Percentiles rank a stretch among this genome's conserved stretches.
Conservation (phyloP, 2,113 vertebrate species). For the Colossoma macropomum region DNA sequence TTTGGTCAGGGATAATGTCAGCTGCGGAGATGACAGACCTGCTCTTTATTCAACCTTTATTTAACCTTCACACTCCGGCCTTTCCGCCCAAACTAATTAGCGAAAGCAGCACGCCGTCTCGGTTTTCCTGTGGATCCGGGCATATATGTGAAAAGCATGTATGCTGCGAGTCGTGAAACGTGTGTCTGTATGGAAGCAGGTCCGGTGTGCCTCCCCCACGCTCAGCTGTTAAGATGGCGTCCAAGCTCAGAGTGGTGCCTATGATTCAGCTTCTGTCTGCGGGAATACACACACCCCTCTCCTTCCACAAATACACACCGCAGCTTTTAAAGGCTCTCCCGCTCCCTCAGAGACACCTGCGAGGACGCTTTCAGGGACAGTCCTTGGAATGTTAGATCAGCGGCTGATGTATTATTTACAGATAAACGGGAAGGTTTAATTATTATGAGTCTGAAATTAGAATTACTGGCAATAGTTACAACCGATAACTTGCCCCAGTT, state of each 20-base stretch:
- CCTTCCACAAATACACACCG: conserved; percentile 12
- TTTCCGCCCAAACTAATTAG: neutral
- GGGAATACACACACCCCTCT: neutral
- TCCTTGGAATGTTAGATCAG: neutral
- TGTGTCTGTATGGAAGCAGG: conserved; percentile 37
- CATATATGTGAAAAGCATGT: conserved; percentile 37
- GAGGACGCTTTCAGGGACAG: neutral
- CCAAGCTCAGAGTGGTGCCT: conserved; percentile 7
- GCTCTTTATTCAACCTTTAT: conserved; percentile 17
- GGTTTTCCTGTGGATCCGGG: neutral
- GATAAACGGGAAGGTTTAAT: too few relatives aligned
- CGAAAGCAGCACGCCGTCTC: neutral
- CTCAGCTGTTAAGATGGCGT: conserved; percentile 60
- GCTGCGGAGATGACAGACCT: neutral
- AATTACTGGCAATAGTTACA: too few relatives aligned
- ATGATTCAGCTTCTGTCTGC: conserved; percentile 49
- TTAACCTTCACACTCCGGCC: neutral
- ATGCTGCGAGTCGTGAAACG: conserved; percentile 15
- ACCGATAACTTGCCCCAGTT: too few relatives aligned
- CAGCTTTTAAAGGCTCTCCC: neutral
- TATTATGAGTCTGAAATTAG: too few relatives aligned
- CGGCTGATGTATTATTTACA: too few relatives aligned
- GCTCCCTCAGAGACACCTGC: conserved; percentile 8
- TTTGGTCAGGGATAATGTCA: neutral
- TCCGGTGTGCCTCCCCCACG: conserved; percentile 63